A percentile compares a stretch with the other conserved stretches of the same genome.
These are phyloP conservation scores for Hemitrygon akajei DNA, from an alignment of 2,797 vertebrate genomes.

Conservation along the genomic window DNA sequence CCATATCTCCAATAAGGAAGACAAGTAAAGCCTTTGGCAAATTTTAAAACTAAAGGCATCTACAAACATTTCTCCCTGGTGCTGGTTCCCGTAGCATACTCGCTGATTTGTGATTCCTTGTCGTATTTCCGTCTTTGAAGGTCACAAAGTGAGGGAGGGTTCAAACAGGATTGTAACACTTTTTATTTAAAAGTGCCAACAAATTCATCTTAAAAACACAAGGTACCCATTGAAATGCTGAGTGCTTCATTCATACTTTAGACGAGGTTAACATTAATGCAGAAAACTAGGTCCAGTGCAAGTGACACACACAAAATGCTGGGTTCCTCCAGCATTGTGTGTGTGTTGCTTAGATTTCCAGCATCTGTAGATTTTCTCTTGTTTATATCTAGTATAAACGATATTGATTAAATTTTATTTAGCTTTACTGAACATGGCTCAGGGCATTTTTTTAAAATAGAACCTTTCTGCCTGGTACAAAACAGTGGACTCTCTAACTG, in stretches of 20 bases:
- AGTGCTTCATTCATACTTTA: not conserved
- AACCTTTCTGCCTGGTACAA: not conserved
- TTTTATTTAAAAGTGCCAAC: not conserved
- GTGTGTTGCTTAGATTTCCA: no score
- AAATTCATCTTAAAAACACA: not conserved
- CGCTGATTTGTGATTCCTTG: not conserved
- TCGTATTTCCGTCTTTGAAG: not conserved
- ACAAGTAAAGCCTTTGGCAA: not conserved
- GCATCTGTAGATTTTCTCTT: no score
- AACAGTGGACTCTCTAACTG: not conserved
- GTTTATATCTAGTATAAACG: not conserved
- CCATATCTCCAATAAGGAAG: not conserved
- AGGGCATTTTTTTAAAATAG: not conserved
- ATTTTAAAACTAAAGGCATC: not conserved
- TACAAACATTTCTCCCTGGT: not conserved
- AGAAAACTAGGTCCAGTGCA: not conserved
- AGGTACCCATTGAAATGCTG: not conserved
- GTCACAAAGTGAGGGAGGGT: not conserved
- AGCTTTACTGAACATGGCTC: not conserved
- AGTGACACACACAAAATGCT: not conserved
- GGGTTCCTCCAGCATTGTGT: no score
- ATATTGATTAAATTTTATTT: not conserved
- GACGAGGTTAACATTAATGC: not conserved
- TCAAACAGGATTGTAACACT: not conserved
- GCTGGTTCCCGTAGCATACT: not conserved